phyloP scores from a whole-genome alignment of 2,888 invertebrate species.

The Neocrepidodera transversa region DNA sequence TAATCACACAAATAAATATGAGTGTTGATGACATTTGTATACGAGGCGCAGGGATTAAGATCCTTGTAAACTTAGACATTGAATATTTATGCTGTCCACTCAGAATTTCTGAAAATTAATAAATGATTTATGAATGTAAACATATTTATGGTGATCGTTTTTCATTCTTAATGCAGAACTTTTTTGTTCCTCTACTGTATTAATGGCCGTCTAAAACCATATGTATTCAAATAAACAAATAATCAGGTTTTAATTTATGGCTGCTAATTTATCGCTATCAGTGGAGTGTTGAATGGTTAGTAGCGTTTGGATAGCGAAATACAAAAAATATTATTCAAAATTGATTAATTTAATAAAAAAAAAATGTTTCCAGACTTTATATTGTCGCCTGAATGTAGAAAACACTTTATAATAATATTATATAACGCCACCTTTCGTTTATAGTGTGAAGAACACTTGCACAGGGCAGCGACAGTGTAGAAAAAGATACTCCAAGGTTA shows the following conservation, averaged over 20 bases:
- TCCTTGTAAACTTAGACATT: constrained; percentile 19
- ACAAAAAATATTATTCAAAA: too few species aligned
- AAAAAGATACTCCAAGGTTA: too few species aligned
- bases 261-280: background rate
- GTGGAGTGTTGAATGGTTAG: constrained; percentile 2
- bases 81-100: constrained; percentile 19
- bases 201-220: background rate
- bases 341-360: too few species aligned
- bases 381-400: too few species aligned
- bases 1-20: constrained; percentile 36
- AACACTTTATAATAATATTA: too few species aligned
- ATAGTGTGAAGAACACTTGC: too few species aligned
- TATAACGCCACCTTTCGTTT: too few species aligned
- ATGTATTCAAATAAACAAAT: constrained; percentile 13
- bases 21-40: constrained; percentile 31
- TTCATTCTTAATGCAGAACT: background rate
- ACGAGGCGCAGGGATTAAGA: constrained; percentile 9
- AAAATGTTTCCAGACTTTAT: too few species aligned
- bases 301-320: background rate
- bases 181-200: constrained; percentile 7
- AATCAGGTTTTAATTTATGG: constrained; percentile 10
- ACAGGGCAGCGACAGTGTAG: too few species aligned
- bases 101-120: constrained; percentile 17
- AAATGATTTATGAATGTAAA: constrained; percentile 10
- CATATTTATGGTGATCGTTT: background rate